These are phyloP conservation scores for Pygoscelis adeliae DNA, from an alignment of 2,113 vertebrate genomes.

Conservation along the genomic window DNA sequence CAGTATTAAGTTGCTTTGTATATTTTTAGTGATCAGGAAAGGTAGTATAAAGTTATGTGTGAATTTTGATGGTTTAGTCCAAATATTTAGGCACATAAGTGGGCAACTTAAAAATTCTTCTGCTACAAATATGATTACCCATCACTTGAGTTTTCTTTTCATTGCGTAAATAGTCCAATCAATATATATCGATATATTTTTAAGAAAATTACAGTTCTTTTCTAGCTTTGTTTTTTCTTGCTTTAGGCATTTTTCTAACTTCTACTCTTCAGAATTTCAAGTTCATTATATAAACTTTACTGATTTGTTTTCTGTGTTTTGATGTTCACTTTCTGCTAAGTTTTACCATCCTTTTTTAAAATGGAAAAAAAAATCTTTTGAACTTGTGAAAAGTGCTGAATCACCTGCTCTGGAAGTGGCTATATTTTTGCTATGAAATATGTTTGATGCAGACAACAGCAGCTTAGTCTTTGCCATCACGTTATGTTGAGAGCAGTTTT, in stretches of 20 bases:
- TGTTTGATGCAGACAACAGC: background rate
- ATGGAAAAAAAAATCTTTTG: background rate
- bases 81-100: background rate
- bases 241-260: background rate
- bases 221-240: background rate
- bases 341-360: background rate
- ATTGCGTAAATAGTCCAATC: background rate
- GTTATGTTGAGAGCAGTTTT: background rate
- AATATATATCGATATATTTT: background rate
- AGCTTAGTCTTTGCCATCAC: background rate
- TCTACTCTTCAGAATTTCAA: background rate
- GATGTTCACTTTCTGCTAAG: background rate
- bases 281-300: background rate
- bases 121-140: background rate
- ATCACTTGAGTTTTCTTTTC: background rate
- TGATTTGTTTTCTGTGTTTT: background rate
- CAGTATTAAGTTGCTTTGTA: background rate
- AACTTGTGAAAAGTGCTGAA: background rate
- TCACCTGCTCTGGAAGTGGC: background rate
- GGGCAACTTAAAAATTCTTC: background rate
- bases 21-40: background rate
- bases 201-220: background rate
- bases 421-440: fast-evolving
- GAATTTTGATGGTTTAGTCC: background rate
- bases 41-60: background rate